Evolutionary conservation across 2,888 invertebrate genomes (phyloP), one percentile per base, ranked within the genome.

Genomic region (Troides helena): DNA sequence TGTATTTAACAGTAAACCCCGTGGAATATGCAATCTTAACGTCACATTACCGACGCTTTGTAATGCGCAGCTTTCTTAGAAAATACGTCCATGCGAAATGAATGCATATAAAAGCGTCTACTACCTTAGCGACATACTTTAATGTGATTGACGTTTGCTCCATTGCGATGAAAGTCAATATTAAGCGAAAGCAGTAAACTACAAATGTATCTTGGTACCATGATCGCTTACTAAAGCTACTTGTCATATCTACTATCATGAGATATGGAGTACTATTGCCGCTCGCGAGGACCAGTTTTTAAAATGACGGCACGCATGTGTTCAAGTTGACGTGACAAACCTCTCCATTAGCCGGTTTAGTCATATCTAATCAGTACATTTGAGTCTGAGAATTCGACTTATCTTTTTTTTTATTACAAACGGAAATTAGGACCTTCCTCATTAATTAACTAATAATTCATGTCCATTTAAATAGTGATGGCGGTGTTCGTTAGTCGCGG

Each of bases 71-170:
- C 74, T 78, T 78, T 77, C 76, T 72, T 74, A 73, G 74, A 76
- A 75, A 70, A 71, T 70, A 73, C 72, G 74, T 72, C 71, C 72
- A 65, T 72, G 72, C 70, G 72, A 75, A 75, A 76, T 74, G 74
- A 73, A 72, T 72, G 71, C 65, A 65, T 70, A 75, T 74, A 72
- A 74, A 74, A 74, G 75, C 73, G 74, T 72, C 72, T 71, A 73
- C 71, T 71, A 73, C 67, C 64, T 72, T 71, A 57, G 72, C 75
- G 77, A 74, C 80, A 79, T 73, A 81, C 80, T 80, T 81, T 80
- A 81, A 63, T 77, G 70, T 69, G 66, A 74, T 69, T 67, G 68
- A 70, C 70, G 71, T 74, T 74, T 63, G 68, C 65, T 74, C 72
- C 74, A 73, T 68, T 70, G 74, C 71, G 75, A 76, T 76, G 77